phyloP scores from a whole-genome alignment of 2,888 invertebrate genomes.

The Dione vanillae region DNA sequence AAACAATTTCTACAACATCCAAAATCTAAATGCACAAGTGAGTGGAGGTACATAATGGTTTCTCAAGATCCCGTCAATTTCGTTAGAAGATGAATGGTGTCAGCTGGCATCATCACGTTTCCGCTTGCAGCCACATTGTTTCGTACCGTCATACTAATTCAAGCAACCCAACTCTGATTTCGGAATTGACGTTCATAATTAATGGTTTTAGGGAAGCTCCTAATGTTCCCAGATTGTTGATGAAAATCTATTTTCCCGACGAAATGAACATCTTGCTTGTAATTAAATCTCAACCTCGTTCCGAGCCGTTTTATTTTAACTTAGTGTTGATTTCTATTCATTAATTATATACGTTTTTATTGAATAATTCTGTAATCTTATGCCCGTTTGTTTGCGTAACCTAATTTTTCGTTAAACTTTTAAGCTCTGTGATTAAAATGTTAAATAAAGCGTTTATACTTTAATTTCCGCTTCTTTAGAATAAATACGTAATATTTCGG shows the following conservation, averaged over 20 bases:
- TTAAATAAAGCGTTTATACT: slow-evolving; percentile 2
- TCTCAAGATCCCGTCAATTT: slow-evolving; percentile 23
- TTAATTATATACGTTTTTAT: neutral
- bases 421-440: neutral
- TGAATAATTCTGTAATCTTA: neutral
- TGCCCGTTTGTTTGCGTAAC: neutral
- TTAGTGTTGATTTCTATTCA: slow-evolving; percentile 24
- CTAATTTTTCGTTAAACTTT: neutral
- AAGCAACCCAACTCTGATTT: slow-evolving; percentile 57
- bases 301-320: slow-evolving; percentile 32
- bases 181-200: slow-evolving; percentile 69
- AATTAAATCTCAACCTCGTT: slow-evolving; percentile 51
- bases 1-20: neutral
- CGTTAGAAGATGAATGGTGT: slow-evolving; percentile 42
- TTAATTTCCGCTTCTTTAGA: slow-evolving; percentile 12
- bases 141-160: slow-evolving; percentile 61
- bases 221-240: slow-evolving; percentile 52
- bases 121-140: slow-evolving; percentile 60
- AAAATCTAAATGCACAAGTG: neutral
- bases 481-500: slow-evolving; percentile 21
- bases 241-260: slow-evolving; percentile 48
- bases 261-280: slow-evolving; percentile 50
- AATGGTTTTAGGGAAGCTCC: slow-evolving; percentile 57
- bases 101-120: slow-evolving; percentile 58
- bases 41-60: neutral